Percentiles rank a stretch among this genome's conserved stretches.
Evolutionary conservation across 2,113 vertebrate genomes (phyloP).

Genomic region (Petrocephalus microphthalmus): DNA sequence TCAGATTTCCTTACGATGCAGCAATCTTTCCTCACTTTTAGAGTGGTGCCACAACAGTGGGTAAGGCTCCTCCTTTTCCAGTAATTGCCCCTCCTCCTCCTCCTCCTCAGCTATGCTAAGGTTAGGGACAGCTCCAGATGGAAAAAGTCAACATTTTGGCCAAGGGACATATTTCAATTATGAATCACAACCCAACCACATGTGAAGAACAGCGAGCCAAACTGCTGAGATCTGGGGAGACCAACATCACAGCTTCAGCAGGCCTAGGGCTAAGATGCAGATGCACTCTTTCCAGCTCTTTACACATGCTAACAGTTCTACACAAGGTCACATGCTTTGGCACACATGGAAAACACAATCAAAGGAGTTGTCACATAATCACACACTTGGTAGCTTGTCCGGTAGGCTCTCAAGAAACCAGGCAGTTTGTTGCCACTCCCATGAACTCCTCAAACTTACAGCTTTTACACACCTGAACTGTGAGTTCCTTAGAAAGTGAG

Average conservation of each 20-base stretch:
- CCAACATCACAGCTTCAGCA: not conserved
- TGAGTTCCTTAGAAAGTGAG: conserved; percentile 15
- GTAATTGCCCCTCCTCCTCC: not conserved
- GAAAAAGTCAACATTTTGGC: not conserved
- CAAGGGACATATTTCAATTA: conserved; percentile 60
- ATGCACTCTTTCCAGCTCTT: not conserved
- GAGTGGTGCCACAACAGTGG: not conserved
- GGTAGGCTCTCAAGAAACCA: conserved; percentile 35
- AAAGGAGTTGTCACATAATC: not conserved
- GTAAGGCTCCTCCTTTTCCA: not conserved
- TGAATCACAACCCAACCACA: conserved; percentile 52
- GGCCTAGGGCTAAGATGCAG: not conserved
- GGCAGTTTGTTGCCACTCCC: conserved; percentile 54
- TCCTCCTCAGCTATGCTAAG: not conserved
- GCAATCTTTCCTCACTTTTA: not conserved
- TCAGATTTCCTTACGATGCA: not conserved
- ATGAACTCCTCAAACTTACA: conserved; percentile 49
- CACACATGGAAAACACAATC: not conserved
- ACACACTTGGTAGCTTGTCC: conserved; percentile 1
- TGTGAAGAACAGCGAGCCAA: not conserved
- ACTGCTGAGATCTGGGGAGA: not conserved
- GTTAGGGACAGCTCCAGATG: not conserved
- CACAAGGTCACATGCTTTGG: not conserved
- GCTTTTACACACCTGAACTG: conserved; percentile 33
- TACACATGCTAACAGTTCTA: not conserved